Evolutionary conservation across 2,113 vertebrate species (phyloP), one percentile per base, ranked within the genome.

Genomic region (Halichoeres trimaculatus): DNA sequence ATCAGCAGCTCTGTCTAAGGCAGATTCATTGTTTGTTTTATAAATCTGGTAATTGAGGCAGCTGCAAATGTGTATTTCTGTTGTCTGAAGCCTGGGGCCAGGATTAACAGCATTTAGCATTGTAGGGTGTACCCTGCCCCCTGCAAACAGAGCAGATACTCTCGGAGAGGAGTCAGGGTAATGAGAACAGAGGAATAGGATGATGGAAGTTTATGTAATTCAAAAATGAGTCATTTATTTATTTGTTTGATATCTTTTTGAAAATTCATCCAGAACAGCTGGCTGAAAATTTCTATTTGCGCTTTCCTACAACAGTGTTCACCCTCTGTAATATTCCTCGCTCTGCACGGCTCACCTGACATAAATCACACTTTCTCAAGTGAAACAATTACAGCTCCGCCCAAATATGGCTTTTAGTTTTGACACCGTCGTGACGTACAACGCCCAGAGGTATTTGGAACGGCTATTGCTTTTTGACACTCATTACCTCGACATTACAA

Each of bases 91-190:
- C 91, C 88, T 83, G 24, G 14, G 88, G 93, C 80, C 62, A 63
- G 89, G 91, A 94, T 94, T 93, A 93, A 78, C 89, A 87, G 87
- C 82, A 61, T 87, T 93, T 91, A 92, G 88, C 86, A 88, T 89
- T 91, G 89, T 89, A 13, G 68, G 85, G 79, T 53, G 52, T 75
- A 76, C 83, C 70, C 88, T 78, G 56, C 80, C 84, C 84, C 56
- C 76, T 55, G 75, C 74, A 85, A 88, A 88, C 85, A 87, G 83
- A 73, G 26, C 38, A 87, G 77, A 92, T 90, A 71, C 77, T 13
- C 53, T 83, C 26, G 24, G 63, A 86, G 63, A 85, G 58, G 87
- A 85, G 83, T 88, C 82, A 70, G 70, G 19, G 65, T 58, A 69
- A 88, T 64, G 62, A 23, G 73, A 55, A 65, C 19, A 59, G 36